A percentile compares a stretch with the other conserved stretches of the same genome.
phyloP scores from a whole-genome alignment of 2,113 vertebrate genomes.

The Neodon shergylaensis region DNA sequence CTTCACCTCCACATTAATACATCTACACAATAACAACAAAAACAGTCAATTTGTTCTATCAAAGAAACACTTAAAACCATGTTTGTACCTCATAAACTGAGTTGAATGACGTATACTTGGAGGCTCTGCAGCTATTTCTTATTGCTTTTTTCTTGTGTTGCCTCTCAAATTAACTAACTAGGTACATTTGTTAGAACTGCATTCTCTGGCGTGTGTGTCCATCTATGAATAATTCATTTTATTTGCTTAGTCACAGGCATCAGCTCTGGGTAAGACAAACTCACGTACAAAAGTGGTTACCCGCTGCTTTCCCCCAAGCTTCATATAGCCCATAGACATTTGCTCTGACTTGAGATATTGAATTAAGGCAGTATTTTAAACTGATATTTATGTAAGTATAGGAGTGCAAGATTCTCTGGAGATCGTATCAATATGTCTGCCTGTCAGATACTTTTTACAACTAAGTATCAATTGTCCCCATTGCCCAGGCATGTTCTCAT shows the following conservation, averaged over 20 bases:
- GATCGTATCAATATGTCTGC: background rate
- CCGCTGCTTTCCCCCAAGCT: background rate
- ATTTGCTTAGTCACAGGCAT: conserved; percentile 1
- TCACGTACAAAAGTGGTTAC: background rate
- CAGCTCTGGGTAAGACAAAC: background rate
- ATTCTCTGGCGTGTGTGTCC: background rate
- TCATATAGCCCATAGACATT: background rate
- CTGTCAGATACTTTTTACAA: background rate
- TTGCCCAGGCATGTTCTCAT: background rate
- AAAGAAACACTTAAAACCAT: background rate
- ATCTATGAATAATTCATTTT: background rate
- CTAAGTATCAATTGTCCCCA: background rate
- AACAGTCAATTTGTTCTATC: background rate
- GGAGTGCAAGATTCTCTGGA: background rate
- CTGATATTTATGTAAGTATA: background rate
- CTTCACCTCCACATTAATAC: background rate
- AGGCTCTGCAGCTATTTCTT: background rate
- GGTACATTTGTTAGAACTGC: background rate
- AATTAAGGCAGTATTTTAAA: conserved; percentile 40
- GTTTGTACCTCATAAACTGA: background rate
- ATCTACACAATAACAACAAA: background rate
- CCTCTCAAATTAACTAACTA: conserved; percentile 20
- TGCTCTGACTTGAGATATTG: background rate
- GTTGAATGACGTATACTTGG: background rate
- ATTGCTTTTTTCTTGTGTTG: background rate